These are phyloP conservation scores for Leucoraja ocellata DNA, from an alignment of 2,797 vertebrate species.

Conservation along the genomic window DNA sequence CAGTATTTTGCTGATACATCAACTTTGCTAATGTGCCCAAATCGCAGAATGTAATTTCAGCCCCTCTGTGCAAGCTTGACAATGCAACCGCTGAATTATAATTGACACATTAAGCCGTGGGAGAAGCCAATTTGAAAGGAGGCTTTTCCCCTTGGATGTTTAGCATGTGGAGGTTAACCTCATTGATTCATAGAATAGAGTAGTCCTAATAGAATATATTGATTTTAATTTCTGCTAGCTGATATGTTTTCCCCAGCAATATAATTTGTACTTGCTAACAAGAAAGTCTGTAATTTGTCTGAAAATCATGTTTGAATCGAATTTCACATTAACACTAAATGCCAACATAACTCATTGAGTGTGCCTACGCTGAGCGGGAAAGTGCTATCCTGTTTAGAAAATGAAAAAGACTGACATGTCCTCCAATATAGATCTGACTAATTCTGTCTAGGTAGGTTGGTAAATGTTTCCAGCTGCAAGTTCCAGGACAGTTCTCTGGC, in stretches of 20 bases:
- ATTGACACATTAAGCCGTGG: not conserved
- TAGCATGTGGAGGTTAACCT: not conserved
- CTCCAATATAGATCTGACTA: not conserved
- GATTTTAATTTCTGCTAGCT: not conserved
- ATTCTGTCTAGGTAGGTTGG: not conserved
- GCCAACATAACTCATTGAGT: not conserved
- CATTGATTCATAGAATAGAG: not conserved
- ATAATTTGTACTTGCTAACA: not conserved
- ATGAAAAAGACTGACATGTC: not conserved
- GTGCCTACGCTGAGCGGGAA: not conserved
- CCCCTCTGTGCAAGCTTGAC: not conserved
- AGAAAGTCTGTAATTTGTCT: not conserved
- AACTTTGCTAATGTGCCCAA: not conserved
- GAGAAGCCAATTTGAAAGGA: not conserved
- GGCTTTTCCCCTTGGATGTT: not conserved
- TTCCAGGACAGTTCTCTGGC: no score
- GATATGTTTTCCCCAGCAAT: not conserved
- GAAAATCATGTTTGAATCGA: not conserved
- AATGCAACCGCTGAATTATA: not conserved
- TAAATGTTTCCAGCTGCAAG: not conserved
- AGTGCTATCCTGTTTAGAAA: not conserved
- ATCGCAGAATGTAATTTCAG: not conserved
- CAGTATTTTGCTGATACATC: no score
- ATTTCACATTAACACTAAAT: not conserved
- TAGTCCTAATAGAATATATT: not conserved